These are phyloP conservation scores for Plodia interpunctella DNA, from an alignment of 1,140 invertebrate genomes.

Conservation along the genomic window DNA sequence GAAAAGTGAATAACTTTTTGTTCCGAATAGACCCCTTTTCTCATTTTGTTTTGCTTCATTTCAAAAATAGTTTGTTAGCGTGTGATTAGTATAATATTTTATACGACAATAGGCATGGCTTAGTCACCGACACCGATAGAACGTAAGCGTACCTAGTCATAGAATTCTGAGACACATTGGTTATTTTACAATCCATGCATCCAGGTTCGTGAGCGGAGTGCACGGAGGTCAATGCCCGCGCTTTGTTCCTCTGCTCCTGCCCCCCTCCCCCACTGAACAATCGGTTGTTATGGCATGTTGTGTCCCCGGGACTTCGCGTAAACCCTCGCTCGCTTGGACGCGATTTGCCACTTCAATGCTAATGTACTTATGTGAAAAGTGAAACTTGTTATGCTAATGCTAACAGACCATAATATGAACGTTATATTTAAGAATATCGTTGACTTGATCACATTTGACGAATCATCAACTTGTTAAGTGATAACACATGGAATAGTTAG, in stretches of 20 bases:
- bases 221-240: slow-evolving; percentile 44
- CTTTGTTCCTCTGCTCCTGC: slow-evolving; percentile 43
- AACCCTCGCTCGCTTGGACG: slow-evolving; percentile 17
- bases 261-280: slow-evolving; percentile 19
- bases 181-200: slow-evolving; percentile 29
- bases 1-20: too few relatives aligned
- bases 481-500: neutral
- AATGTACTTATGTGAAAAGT: slow-evolving; percentile 2
- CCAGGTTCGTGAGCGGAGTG: slow-evolving; percentile 29
- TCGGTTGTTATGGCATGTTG: slow-evolving; percentile 24
- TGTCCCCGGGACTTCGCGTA: slow-evolving; percentile 26
- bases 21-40: too few relatives aligned
- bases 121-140: too few relatives aligned
- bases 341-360: slow-evolving; percentile 2
- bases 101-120: too few relatives aligned
- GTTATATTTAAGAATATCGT: too few relatives aligned
- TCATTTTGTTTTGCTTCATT: too few relatives aligned
- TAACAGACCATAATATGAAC: too few relatives aligned
- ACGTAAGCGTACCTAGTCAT: neutral
- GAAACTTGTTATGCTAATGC: neutral
- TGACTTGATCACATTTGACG: too few relatives aligned
- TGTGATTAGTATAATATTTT: too few relatives aligned
- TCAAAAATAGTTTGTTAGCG: too few relatives aligned
- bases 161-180: slow-evolving; percentile 18
- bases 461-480: too few relatives aligned